Evolutionary conservation across 2,888 invertebrate genomes (phyloP).

Genomic region (Agrochola macilenta): DNA sequence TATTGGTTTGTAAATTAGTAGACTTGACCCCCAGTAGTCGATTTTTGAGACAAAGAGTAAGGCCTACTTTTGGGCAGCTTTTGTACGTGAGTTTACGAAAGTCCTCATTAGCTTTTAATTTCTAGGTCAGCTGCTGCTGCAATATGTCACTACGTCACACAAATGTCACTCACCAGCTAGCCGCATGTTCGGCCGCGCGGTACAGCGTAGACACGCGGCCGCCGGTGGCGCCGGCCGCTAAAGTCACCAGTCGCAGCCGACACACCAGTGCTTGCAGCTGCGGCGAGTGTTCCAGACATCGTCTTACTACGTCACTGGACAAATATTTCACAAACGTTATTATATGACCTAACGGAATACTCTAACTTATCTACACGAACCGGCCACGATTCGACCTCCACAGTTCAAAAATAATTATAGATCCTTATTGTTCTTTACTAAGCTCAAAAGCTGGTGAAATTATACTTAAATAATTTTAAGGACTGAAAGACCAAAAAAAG

Average conservation of each 20-base stretch:
- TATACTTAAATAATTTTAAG: too few relatives aligned
- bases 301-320: conserved; percentile 92
- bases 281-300: conserved; percentile 95
- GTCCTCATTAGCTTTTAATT: background rate
- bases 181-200: conserved; percentile 81
- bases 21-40: background rate
- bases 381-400: background rate
- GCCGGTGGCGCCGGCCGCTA: conserved; percentile 91
- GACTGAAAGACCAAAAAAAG: conserved; percentile 1
- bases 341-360: background rate
- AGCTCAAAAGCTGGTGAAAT: background rate
- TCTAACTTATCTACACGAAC: background rate
- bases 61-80: background rate
- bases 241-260: conserved; percentile 92
- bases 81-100: background rate
- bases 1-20: background rate
- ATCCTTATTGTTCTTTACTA: background rate
- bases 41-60: background rate
- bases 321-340: background rate
- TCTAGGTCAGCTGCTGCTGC: background rate
- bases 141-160: background rate
- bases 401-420: background rate
- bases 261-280: conserved; percentile 93
- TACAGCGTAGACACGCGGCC: conserved; percentile 85
- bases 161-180: conserved; percentile 82